Percentiles rank a stretch among this genome's conserved stretches.
Evolutionary conservation across 2,113 vertebrate genomes (phyloP).

Genomic region (Callocephalon fimbriatum): DNA sequence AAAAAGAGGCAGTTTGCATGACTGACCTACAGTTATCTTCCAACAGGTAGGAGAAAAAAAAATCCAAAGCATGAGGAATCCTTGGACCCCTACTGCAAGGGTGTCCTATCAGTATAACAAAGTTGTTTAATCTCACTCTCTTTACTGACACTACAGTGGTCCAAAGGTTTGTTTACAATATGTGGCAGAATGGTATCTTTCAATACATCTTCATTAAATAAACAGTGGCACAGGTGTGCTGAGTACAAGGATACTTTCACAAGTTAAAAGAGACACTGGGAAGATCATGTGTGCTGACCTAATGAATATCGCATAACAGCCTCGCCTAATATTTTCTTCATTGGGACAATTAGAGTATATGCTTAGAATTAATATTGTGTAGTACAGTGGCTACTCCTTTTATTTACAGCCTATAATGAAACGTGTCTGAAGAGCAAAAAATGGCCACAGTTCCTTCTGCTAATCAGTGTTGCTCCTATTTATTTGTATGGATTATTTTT

Average conservation of each 20-base stretch:
- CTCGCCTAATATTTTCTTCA: not conserved
- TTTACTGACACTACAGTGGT: not conserved
- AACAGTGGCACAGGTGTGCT: not conserved
- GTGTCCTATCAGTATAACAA: not conserved
- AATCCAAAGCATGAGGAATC: not conserved
- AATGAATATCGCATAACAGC: not conserved
- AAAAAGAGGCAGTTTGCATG: not conserved
- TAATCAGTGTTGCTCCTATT: not conserved
- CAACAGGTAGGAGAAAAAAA: not conserved
- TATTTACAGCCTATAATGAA: not conserved
- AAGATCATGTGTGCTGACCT: not conserved
- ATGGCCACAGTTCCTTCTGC: not conserved
- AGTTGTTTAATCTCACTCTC: not conserved
- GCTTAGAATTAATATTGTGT: not conserved
- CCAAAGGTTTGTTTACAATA: not conserved
- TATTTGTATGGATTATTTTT: slow-evolving; percentile 11
- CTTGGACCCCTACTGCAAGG: not conserved
- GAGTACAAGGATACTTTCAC: not conserved
- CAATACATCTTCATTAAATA: not conserved
- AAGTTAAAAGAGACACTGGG: not conserved
- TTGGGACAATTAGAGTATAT: not conserved
- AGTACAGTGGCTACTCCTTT: not conserved
- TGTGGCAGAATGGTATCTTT: not conserved
- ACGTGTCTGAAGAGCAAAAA: not conserved
- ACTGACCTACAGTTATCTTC: not conserved